Evolutionary conservation across 2,113 vertebrate genomes (phyloP).

Genomic region (Polypterus bichir): DNA sequence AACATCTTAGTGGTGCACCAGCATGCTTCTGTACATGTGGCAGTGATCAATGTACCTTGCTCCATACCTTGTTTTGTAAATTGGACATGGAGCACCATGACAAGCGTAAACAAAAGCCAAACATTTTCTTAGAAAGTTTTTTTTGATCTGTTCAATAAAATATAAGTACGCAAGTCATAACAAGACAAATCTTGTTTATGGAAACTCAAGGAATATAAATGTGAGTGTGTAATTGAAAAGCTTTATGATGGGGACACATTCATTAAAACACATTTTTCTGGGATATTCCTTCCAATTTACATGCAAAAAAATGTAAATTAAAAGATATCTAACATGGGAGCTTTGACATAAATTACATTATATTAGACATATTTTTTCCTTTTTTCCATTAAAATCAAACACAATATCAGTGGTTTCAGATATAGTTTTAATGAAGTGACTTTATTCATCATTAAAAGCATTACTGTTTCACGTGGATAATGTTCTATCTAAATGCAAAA

Average conservation of each 20-base stretch:
- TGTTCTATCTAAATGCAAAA: conserved; percentile 2
- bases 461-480: background rate
- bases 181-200: no score
- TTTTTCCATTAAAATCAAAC: background rate
- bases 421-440: background rate
- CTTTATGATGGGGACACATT: background rate
- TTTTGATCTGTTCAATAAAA: no score
- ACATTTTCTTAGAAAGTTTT: no score
- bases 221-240: background rate
- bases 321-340: background rate
- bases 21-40: no score
- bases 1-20: no score
- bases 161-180: no score
- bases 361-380: background rate
- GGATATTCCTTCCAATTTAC: background rate
- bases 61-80: no score
- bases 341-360: conserved; percentile 2
- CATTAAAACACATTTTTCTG: conserved; percentile 1
- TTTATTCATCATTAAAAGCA: background rate
- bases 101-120: no score
- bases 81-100: no score
- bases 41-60: no score
- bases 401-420: background rate
- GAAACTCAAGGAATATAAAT: background rate
- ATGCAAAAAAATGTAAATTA: conserved; percentile 1